Conservation (phyloP, 2,797 vertebrate species). For the Pangasius larnaudii region DNA sequence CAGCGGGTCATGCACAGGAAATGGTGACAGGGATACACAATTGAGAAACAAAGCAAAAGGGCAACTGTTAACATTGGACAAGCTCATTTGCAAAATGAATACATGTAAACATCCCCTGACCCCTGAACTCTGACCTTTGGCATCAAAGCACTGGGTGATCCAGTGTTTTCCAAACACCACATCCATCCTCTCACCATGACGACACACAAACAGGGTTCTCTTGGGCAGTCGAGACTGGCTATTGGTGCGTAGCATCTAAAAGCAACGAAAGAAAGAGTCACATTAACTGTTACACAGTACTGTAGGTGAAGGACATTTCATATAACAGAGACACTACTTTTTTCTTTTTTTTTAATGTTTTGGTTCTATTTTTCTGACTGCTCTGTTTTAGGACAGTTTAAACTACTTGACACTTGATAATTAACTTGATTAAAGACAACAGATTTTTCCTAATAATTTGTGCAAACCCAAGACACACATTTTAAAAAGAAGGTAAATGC, state of each 20-base stretch:
- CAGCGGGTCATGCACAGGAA: neutral
- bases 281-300: constrained; percentile 7
- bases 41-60: neutral
- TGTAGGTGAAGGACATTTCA: neutral
- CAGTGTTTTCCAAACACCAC: constrained; percentile 99
- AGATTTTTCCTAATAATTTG: neutral
- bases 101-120: constrained; percentile 28
- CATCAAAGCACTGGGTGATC: constrained; percentile 95
- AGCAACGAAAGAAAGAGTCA: neutral
- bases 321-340: neutral
- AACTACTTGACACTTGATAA: neutral
- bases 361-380: neutral
- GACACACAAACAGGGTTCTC: constrained; percentile 93
- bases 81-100: neutral
- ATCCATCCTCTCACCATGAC: constrained; percentile 97
- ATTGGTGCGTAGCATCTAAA: constrained; percentile 80
- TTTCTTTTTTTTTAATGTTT: neutral
- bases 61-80: neutral
- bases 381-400: neutral
- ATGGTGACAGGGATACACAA: neutral
- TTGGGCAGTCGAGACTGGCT: constrained; percentile 82
- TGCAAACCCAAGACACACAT: neutral
- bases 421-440: neutral
- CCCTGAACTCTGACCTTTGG: constrained; percentile 84
- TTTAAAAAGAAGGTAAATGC: neutral